Conservation (phyloP, 2,113 vertebrate species). For the Calonectris borealis region DNA sequence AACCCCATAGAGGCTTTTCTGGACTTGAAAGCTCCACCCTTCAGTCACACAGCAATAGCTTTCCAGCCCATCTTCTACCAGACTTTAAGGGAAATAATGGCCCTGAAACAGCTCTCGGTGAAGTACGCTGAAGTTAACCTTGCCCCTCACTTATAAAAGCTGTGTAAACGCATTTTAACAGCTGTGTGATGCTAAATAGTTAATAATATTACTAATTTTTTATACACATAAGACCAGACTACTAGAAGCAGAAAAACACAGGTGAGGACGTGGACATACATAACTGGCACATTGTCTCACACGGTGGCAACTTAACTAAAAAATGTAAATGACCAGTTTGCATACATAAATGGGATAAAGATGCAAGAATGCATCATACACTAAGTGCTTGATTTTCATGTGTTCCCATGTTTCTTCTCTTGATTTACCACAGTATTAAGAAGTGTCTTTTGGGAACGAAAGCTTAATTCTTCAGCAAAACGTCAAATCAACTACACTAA, state of each 20-base stretch:
- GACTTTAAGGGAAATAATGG: neutral
- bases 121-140: neutral
- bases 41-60: neutral
- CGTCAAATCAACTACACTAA: neutral
- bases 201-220: neutral
- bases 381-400: neutral
- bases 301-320: neutral
- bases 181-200: neutral
- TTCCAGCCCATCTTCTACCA: neutral
- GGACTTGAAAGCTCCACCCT: neutral
- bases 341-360: neutral
- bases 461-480: neutral
- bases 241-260: neutral
- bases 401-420: neutral
- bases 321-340: neutral
- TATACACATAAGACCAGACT: neutral
- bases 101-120: accelerated
- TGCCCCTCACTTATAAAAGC: neutral
- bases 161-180: neutral
- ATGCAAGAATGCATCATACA: neutral
- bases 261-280: neutral
- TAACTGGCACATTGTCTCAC: neutral
- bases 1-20: neutral
- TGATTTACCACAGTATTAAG: neutral
- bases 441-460: neutral